Conservation (phyloP, 2,797 vertebrate species). For the Erpetoichthys calabaricus region DNA sequence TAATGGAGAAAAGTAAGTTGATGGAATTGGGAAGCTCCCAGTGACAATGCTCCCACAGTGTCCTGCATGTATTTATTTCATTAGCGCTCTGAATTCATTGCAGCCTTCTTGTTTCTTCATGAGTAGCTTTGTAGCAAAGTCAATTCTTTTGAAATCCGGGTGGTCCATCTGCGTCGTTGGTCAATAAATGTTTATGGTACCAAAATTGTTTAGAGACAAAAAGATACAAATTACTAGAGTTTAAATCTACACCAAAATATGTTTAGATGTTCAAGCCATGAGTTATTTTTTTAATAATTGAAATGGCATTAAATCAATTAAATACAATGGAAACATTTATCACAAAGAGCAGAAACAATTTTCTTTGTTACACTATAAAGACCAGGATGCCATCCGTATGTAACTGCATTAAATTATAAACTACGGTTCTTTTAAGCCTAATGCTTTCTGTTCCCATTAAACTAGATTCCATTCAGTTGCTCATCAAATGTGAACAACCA, state of each 20-base stretch:
- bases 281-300: not conserved
- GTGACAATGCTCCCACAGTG: too few species aligned
- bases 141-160: not conserved
- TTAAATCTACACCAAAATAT: too few species aligned
- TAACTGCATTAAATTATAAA: not conserved
- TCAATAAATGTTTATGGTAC: conserved; percentile 1
- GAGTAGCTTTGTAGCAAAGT: not conserved
- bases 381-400: not conserved
- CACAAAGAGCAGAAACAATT: conserved; percentile 25
- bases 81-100: not conserved
- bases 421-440: not conserved
- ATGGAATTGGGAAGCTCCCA: too few species aligned
- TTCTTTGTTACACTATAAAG: not conserved
- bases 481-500: not conserved
- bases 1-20: too few species aligned
- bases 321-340: conserved; percentile 31
- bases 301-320: conserved; percentile 12
- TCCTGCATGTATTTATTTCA: too few species aligned
- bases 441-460: not conserved
- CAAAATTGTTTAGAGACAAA: not conserved
- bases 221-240: not conserved
- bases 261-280: not conserved
- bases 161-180: not conserved
- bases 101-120: not conserved
- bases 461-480: not conserved